Percentiles rank a stretch among this genome's conserved stretches.
These are phyloP conservation scores for Leptinotarsa texana DNA, from an alignment of 1,140 invertebrate genomes.

Conservation along the genomic window DNA sequence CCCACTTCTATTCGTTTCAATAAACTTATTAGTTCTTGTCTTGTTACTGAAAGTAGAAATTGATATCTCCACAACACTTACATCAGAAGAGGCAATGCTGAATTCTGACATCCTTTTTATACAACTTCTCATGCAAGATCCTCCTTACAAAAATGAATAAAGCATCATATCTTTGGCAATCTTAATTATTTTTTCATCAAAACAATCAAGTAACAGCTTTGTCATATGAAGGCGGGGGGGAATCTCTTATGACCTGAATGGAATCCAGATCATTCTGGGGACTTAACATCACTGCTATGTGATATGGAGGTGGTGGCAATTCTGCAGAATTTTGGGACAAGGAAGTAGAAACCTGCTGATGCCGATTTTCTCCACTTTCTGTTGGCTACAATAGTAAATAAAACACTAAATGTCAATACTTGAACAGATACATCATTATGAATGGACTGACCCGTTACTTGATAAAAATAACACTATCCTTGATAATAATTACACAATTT, in stretches of 20 bases:
- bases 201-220: slow-evolving; percentile 63
- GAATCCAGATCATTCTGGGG: slow-evolving; percentile 53
- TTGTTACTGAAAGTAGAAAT: too few relatives aligned
- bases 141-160: neutral
- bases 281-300: slow-evolving; percentile 69
- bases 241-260: slow-evolving; percentile 55
- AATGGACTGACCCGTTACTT: too few relatives aligned
- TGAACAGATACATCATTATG: too few relatives aligned
- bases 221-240: slow-evolving; percentile 69
- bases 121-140: too few relatives aligned
- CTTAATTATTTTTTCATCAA: neutral
- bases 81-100: too few relatives aligned
- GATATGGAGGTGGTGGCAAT: slow-evolving; percentile 65
- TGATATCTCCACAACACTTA: too few relatives aligned
- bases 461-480: too few relatives aligned
- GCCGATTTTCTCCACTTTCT: slow-evolving; percentile 11
- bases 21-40: too few relatives aligned
- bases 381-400: neutral
- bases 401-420: too few relatives aligned
- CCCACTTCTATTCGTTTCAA: too few relatives aligned
- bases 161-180: slow-evolving; percentile 8
- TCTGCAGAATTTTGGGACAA: slow-evolving; percentile 33
- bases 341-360: slow-evolving; percentile 33
- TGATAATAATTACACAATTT: too few relatives aligned
- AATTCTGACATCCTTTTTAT: too few relatives aligned